phyloP scores from a whole-genome alignment of 2,797 vertebrate species.

The Numenius phaeopus region DNA sequence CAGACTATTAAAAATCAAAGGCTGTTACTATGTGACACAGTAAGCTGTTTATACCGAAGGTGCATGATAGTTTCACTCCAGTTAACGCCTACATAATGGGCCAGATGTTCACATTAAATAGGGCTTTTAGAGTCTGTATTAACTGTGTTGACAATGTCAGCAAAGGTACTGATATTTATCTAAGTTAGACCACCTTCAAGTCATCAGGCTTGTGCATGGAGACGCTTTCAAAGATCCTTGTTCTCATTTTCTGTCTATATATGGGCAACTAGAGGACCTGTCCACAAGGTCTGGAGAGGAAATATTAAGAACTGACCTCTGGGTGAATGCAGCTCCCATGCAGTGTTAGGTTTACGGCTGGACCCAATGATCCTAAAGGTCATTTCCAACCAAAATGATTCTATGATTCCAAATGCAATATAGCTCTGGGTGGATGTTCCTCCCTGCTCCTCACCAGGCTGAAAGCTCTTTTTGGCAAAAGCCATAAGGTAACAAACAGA shows the following conservation, averaged over 20 bases:
- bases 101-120: conserved; percentile 17
- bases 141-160: not conserved
- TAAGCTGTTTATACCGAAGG: not conserved
- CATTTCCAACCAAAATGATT: not conserved
- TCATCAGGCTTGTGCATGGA: not conserved
- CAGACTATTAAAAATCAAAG: not conserved
- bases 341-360: not conserved
- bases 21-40: not conserved
- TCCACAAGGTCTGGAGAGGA: not conserved
- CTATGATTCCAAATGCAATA: fast-evolving
- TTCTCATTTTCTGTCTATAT: not conserved
- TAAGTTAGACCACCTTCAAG: not conserved
- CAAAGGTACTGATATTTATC: conserved; percentile 2
- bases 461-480: not conserved
- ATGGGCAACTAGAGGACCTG: not conserved
- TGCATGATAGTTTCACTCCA: conserved; percentile 16
- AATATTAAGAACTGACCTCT: not conserved
- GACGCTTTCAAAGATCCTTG: not conserved
- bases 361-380: not conserved
- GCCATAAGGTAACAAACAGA: not conserved
- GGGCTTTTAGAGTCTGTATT: not conserved
- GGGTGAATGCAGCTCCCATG: not conserved
- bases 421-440: not conserved
- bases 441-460: not conserved
- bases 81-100: not conserved